Percentiles rank a stretch among this genome's conserved stretches.
Conservation (phyloP, 2,113 vertebrate species). For the Acanthisitta chloris region DNA sequence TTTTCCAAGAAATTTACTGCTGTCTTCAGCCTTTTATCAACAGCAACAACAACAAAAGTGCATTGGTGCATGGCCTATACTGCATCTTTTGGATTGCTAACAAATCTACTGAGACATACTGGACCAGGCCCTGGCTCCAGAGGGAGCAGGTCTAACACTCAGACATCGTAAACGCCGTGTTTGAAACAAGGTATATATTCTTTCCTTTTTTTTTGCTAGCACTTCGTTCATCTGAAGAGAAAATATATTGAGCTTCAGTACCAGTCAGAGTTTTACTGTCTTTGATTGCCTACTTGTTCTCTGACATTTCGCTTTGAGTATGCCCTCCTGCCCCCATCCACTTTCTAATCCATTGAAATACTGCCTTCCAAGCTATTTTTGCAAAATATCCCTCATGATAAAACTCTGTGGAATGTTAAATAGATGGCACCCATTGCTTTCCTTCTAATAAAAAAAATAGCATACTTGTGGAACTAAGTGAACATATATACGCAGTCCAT, state of each 20-base stretch:
- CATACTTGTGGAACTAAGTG: background rate
- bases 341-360: background rate
- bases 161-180: background rate
- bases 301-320: background rate
- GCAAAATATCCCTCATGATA: background rate
- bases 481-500: background rate
- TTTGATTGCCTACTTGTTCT: background rate
- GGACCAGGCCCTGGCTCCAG: background rate
- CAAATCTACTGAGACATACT: background rate
- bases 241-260: background rate
- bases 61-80: background rate
- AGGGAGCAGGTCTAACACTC: background rate
- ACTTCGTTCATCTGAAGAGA: background rate
- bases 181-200: background rate
- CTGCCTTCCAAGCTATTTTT: background rate
- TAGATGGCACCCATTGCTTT: background rate
- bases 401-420: background rate
- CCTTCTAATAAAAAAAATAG: background rate
- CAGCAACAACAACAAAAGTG: background rate
- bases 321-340: background rate
- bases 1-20: background rate
- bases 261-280: background rate
- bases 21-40: background rate
- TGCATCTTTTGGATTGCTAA: background rate
- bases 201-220: background rate